phyloP scores from a whole-genome alignment of 1,140 invertebrate genomes.

The Drosophila biarmipes region DNA sequence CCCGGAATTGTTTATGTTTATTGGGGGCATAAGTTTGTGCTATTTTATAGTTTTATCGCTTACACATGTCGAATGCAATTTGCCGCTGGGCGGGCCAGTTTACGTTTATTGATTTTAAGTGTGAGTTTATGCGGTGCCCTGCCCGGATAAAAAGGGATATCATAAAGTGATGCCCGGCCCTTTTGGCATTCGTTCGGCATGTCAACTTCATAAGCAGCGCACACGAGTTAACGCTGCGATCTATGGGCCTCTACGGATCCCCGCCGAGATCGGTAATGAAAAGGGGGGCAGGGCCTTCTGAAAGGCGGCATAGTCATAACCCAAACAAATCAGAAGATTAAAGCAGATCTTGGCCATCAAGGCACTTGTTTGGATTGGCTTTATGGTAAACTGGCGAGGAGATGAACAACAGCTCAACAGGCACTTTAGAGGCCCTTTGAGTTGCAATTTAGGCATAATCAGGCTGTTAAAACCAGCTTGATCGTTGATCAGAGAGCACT shows the following conservation, averaged over 20 bases:
- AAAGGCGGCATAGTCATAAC: constrained; percentile 14
- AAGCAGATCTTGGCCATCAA: constrained; percentile 41
- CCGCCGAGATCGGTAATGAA: constrained; percentile 61
- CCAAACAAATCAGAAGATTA: constrained; percentile 61
- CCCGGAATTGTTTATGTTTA: constrained; percentile 68
- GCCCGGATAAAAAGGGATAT: constrained; percentile 26
- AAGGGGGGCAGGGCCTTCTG: constrained; percentile 11
- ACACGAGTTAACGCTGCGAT: constrained; percentile 54
- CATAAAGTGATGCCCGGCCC: constrained; percentile 28
- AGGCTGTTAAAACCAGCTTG: constrained; percentile 9
- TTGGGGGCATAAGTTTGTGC: constrained; percentile 74
- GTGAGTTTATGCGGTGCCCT: constrained; percentile 70
- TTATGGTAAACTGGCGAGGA: constrained; percentile 31
- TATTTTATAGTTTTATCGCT: constrained; percentile 79
- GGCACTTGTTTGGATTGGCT: constrained; percentile 36
- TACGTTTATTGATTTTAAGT: constrained; percentile 81
- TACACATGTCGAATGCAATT: constrained; percentile 59
- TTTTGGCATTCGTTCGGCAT: constrained; percentile 60
- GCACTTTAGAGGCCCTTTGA: constrained; percentile 16
- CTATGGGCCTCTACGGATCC: constrained; percentile 4
- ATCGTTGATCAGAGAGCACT: background rate
- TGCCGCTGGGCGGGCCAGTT: constrained; percentile 68
- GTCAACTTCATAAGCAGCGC: constrained; percentile 72
- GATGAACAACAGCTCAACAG: constrained; percentile 20
- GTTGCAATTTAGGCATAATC: constrained; percentile 31